Evolutionary conservation across 2,888 invertebrate species (phyloP), one percentile per base, ranked within the genome.

Genomic region (Teinopalpus imperialis): DNA sequence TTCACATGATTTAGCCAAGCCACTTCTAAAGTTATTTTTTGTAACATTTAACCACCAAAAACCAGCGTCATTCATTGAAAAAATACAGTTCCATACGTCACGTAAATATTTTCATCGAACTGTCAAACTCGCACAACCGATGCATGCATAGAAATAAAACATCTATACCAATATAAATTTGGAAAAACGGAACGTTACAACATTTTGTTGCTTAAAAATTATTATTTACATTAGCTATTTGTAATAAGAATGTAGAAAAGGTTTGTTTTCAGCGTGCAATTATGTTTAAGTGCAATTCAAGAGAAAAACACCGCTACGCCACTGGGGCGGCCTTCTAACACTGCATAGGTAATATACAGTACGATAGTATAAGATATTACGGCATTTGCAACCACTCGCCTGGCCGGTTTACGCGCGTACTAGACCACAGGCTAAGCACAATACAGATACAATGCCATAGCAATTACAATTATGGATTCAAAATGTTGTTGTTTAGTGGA

Each of bases 401-500:
- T 66, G 69, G 81, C 80, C 78, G 75, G 80, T 81, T 81, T 73
- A 53, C 37, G 42, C 56, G 56, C 56, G 54, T 48, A 60, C 59
- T 54, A 51, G 44, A 52, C 41, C 59, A 63, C 69, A 60, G 64
- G 63, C 67, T 72, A 67, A 64, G 61, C 59, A 61, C 62, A 63
- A 60, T 69, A 66, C 66, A 72, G 66, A 59, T 69, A 81, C 81
- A 83, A 81, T 82, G 80, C 79, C 78, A 82, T 75, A 74, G 81
- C 75, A 75, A 83, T 82, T 82, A 80, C 74, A 80, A 81, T 81
- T 81, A 81, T 70, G 58, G 66, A 66, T 69, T 76, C 73, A 74
- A 73, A 77, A 72, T 69, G 57, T 56, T 63, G 61, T 18, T 7
- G 0, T 1, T 13, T 8, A 16, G 2, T n/a, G n/a, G n/a, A n/a